These are phyloP conservation scores for Andrena camellia DNA, from an alignment of 2,888 invertebrate genomes.

Conservation along the genomic window DNA sequence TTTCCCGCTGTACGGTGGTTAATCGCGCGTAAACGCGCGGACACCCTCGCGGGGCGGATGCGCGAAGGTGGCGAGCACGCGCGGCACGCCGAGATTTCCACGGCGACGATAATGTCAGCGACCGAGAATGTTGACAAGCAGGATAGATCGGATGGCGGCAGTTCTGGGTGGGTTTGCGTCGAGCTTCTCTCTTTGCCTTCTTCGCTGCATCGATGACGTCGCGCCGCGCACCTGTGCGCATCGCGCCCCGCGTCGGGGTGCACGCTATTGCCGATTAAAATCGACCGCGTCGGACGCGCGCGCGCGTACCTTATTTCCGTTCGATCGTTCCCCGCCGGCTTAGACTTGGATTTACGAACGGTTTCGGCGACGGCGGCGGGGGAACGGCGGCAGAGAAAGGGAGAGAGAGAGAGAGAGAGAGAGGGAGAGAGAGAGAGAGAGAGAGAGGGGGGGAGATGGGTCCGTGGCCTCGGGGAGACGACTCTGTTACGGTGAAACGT, in stretches of 20 bases:
- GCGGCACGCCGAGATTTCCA: conserved; percentile 49
- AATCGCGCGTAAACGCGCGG: conserved; percentile 16
- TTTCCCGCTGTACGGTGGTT: neutral
- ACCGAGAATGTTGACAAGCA: conserved; percentile 35
- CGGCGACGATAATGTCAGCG: conserved; percentile 50
- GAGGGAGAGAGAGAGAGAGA: neutral
- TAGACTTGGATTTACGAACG: neutral
- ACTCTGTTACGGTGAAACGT: conserved; percentile 73
- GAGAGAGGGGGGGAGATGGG: conserved; percentile 39
- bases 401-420: conserved; percentile 28
- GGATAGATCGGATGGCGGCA: conserved; percentile 44
- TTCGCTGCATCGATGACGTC: conserved; percentile 36
- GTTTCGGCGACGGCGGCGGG: neutral
- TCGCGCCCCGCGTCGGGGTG: neutral
- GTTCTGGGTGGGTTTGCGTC: conserved; percentile 46
- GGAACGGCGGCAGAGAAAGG: neutral
- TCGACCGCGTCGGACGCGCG: neutral
- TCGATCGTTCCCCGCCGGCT: neutral
- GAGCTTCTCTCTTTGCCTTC: conserved; percentile 20
- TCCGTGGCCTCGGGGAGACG: conserved; percentile 54
- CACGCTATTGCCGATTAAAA: conserved; percentile 12
- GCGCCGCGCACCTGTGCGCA: conserved; percentile 9
- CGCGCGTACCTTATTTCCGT: neutral
- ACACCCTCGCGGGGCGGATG: conserved; percentile 23
- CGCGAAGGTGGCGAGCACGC: conserved; percentile 39